phyloP scores from a whole-genome alignment of 2,888 invertebrate genomes.

The Candidula unifasciata region DNA sequence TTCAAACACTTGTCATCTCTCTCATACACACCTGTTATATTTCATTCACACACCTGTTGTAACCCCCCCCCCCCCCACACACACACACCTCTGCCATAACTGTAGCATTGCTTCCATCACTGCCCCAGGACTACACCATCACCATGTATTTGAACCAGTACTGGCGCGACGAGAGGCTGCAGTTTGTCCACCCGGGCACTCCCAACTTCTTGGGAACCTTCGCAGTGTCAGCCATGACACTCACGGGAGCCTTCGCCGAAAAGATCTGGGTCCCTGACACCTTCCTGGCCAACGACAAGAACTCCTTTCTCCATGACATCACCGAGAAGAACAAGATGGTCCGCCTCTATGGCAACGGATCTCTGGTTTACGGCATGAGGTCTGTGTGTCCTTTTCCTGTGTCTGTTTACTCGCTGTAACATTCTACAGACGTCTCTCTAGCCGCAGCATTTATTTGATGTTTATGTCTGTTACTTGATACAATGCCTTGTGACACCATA shows the following conservation, averaged over 20 bases:
- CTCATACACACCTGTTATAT: no score
- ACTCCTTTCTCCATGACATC: conserved; percentile 97
- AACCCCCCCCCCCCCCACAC: no score
- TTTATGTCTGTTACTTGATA: no score
- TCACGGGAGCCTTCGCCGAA: conserved; percentile 97
- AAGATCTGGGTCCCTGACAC: conserved; percentile 99
- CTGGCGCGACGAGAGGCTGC: conserved; percentile 97
- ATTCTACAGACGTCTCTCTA: not conserved
- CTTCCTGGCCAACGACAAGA: conserved; percentile 99
- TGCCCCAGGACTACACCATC: conserved; percentile 94
- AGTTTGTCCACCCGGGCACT: conserved; percentile 85
- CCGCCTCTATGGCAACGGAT: conserved; percentile 93
- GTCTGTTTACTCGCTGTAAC: not conserved
- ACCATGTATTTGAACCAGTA: conserved; percentile 99
- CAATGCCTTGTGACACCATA: no score
- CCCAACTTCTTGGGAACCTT: conserved; percentile 48
- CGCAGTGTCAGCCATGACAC: conserved; percentile 88
- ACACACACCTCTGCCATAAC: no score
- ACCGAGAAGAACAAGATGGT: conserved; percentile 98
- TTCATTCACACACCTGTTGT: no score
- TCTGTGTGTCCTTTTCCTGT: conserved; percentile 56
- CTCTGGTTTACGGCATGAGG: conserved; percentile 98
- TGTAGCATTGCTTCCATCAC: not conserved
- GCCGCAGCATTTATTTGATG: no score
- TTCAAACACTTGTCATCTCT: no score